Evolutionary conservation across 2,797 vertebrate genomes (phyloP), one percentile per base, ranked within the genome.

Genomic region (Channa striata): DNA sequence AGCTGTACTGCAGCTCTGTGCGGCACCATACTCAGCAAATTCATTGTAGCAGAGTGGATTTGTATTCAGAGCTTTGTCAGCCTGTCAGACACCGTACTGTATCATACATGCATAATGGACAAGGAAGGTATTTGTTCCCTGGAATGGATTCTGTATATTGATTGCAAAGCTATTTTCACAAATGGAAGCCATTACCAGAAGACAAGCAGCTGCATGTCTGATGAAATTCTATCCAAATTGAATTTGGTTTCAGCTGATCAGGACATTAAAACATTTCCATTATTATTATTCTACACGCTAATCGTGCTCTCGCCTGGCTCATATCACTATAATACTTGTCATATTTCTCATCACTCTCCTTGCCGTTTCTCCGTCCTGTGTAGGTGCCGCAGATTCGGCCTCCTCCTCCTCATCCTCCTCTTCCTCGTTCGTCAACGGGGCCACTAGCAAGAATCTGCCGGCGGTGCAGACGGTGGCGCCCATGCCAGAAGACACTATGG

Each of bases 381-480:
- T 91, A 99, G 98, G 98, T 95, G 97, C 97, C 66, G 94, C 97
- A 87, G 98, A 99, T 91, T 98, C 97, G 19, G 96, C 96, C 74
- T 98, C 98, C 54, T 98, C 97, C 9, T 98, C 98, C 66, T 97
- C 97, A 46, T 99, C 97, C 69, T 99, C 98, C 0, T 98, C 97
- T 50, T 99, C 98, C 53, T 98, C 97, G 58, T 99, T 99, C 88
- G 98, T 99, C 68, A 99, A 99, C 63, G 98, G 98, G 72, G 98
- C 97, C 81, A 99, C 98, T 52, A 99, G 98, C 90, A 99, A 99
- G 94, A 99, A 99, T 78, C 95, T 99, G 53, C 98, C 98, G 11
- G 98, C 98, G 34, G 98, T 99, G 61, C 98, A 99, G 86, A 99
- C 98, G 0, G 97, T 99, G 71, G 97, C 98, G 8, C 98, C 98